Percentiles rank a stretch among this genome's conserved stretches.
phyloP scores from a whole-genome alignment of 2,888 invertebrate genomes.

The Geotrupes spiniger region DNA sequence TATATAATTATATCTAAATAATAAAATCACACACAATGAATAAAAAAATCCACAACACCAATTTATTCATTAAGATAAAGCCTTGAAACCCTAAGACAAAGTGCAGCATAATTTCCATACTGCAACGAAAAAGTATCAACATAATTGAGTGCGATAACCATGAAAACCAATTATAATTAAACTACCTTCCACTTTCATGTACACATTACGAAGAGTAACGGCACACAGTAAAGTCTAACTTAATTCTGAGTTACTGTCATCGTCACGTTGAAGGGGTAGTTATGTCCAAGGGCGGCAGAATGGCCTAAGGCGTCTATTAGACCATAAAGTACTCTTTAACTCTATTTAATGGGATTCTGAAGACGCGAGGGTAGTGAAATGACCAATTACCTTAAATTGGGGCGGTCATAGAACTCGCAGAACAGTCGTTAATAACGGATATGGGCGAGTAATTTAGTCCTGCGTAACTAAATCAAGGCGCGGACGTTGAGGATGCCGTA shows the following conservation, averaged over 20 bases:
- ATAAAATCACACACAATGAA: no score
- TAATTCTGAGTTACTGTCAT: constrained; percentile 1
- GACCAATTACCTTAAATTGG: constrained; percentile 25
- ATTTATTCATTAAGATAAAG: no score
- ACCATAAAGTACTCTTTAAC: constrained; percentile 33
- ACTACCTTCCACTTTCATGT: no score
- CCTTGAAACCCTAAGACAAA: no score
- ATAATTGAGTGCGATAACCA: no score
- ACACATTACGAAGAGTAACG: background rate
- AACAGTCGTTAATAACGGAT: constrained; percentile 18
- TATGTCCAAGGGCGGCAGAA: constrained; percentile 25
- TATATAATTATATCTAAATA: no score
- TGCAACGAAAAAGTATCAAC: no score
- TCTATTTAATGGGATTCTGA: constrained; percentile 28
- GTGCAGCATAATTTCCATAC: no score
- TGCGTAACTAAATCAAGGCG: no score
- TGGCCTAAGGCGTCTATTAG: constrained; percentile 35
- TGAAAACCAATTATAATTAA: no score
- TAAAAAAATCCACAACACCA: no score
- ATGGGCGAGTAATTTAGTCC: constrained; percentile 6
- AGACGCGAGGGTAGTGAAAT: constrained; percentile 25
- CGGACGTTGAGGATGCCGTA: no score
- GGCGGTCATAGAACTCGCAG: constrained; percentile 20
- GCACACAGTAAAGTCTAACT: background rate
- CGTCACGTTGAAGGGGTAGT: constrained; percentile 7